These are phyloP conservation scores for Trichogramma pretiosum DNA, from an alignment of 1,140 invertebrate species.

Conservation along the genomic window DNA sequence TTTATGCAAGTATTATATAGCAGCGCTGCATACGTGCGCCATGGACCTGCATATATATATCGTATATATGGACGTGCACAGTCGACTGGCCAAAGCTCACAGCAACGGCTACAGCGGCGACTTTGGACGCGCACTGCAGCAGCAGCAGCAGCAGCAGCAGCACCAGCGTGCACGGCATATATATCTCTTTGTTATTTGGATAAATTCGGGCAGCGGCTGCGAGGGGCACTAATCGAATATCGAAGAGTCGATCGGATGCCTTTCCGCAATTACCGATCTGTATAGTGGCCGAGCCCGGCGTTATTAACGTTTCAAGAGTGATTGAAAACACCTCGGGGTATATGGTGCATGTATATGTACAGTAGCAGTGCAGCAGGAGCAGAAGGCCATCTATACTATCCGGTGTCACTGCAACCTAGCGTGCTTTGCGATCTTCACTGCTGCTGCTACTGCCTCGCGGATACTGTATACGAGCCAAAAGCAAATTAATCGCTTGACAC, in stretches of 20 bases:
- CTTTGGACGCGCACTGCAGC: not conserved
- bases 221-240: slow-evolving; percentile 15
- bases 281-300: not conserved
- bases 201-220: not conserved
- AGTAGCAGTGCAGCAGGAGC: not conserved
- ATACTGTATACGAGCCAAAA: no score
- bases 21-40: no score
- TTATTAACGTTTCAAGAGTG: slow-evolving; percentile 13
- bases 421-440: no score
- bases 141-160: not conserved
- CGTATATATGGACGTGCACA: no score
- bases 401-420: no score
- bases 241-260: not conserved
- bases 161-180: not conserved
- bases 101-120: not conserved
- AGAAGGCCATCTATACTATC: no score
- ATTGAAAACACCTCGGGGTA: slow-evolving; percentile 11
- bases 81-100: no score
- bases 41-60: no score
- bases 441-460: no score
- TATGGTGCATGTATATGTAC: not conserved
- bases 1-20: no score
- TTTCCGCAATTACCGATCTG: slow-evolving; percentile 6
- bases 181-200: no score
- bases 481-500: no score